A percentile compares a stretch with the other conserved stretches of the same genome.
These are phyloP conservation scores for Camponotus floridanus DNA, from an alignment of 1,140 invertebrate species.

Conservation along the genomic window DNA sequence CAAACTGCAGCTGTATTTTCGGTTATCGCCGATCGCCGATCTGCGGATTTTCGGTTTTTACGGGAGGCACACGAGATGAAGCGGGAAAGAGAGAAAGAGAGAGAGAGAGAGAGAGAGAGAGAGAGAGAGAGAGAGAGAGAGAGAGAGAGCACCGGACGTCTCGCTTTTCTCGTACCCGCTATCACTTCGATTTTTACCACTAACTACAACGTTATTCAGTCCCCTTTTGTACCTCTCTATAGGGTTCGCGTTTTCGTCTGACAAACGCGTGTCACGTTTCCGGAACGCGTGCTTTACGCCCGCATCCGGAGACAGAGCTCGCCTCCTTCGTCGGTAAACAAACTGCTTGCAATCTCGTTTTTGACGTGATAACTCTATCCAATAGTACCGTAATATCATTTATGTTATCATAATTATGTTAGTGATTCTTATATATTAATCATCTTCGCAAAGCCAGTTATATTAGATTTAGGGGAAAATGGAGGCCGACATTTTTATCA, in stretches of 20 bases:
- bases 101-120: slow-evolving; percentile 3
- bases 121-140: slow-evolving; percentile 5
- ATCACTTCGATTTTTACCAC: slow-evolving; percentile 60
- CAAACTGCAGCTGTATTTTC: slow-evolving; percentile 85
- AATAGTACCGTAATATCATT: not conserved
- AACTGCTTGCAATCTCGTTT: not conserved
- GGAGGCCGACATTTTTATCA: too few relatives aligned
- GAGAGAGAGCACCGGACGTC: not conserved
- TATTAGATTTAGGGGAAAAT: too few relatives aligned
- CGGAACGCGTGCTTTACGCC: not conserved
- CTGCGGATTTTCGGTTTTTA: slow-evolving; percentile 84
- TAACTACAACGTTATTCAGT: slow-evolving; percentile 33
- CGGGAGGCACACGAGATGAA: slow-evolving; percentile 26
- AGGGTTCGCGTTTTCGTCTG: slow-evolving; percentile 20
- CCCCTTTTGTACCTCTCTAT: not conserved
- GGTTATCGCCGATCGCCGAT: slow-evolving; percentile 84
- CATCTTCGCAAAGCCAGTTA: too few relatives aligned
- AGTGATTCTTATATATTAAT: too few relatives aligned
- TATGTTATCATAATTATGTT: too few relatives aligned
- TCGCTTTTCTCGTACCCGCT: slow-evolving; percentile 52
- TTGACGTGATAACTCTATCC: not conserved
- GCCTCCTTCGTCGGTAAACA: not conserved
- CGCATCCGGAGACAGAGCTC: not conserved
- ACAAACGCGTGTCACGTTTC: not conserved
- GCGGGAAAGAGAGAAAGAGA: slow-evolving; percentile 9